These are phyloP conservation scores for Steinernema scapterisci DNA, from an alignment of 2,888 invertebrate species.

Conservation along the genomic window DNA sequence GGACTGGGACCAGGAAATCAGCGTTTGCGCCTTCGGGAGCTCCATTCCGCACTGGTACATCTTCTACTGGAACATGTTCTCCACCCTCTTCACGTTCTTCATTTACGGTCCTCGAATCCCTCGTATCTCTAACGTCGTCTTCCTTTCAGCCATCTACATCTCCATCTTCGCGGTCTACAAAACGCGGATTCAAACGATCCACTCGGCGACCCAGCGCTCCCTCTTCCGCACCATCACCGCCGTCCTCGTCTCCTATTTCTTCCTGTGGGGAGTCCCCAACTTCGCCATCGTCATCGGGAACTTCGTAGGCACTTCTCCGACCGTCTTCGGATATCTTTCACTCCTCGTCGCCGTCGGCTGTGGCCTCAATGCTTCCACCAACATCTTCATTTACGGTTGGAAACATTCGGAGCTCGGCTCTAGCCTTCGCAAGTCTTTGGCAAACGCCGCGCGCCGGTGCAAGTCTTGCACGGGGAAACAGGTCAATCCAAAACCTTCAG, in stretches of 20 bases:
- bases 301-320: neutral
- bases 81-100: neutral
- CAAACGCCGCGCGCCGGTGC: neutral
- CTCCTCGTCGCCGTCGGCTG: neutral
- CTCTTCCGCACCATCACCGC: slow-evolving; percentile 20
- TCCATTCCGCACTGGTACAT: slow-evolving; percentile 9
- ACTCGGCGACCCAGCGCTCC: neutral
- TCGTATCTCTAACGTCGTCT: neutral
- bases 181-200: slow-evolving; percentile 2
- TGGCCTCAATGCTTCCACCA: neutral
- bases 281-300: neutral
- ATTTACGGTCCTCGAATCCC: neutral
- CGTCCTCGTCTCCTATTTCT: slow-evolving; percentile 19
- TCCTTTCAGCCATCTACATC: neutral
- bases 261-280: slow-evolving; percentile 8
- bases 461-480: neutral
- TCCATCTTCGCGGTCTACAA: neutral
- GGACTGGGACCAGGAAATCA: neutral
- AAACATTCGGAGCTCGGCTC: slow-evolving; percentile 7
- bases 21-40: slow-evolving; percentile 4
- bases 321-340: neutral
- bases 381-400: slow-evolving; percentile 31
- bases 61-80: slow-evolving; percentile 10
- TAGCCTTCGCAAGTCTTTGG: neutral
- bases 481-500: too few species aligned